Evolutionary conservation across 92 coral and sea anemone genomes (phyloP).

Genomic region (Palythoa grandiflora): DNA sequence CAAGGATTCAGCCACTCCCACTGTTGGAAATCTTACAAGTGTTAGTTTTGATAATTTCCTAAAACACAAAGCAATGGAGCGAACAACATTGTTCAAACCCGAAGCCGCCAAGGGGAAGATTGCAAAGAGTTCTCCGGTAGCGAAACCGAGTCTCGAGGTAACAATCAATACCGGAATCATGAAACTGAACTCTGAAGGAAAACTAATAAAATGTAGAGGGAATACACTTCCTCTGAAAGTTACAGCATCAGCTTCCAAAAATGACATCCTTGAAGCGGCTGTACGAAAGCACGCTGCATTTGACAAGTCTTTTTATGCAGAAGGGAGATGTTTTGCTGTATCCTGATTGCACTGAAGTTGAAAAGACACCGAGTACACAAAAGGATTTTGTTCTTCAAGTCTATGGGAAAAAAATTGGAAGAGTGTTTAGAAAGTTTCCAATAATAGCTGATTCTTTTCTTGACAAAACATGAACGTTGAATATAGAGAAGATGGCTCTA

Average conservation of each 20-base stretch:
- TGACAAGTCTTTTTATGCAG: constrained; percentile 24
- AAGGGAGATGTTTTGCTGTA: constrained; percentile 27
- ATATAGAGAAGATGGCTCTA: constrained; percentile 77
- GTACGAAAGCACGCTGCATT: constrained; percentile 36
- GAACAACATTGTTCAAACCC: constrained; percentile 20
- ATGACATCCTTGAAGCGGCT: constrained; percentile 32
- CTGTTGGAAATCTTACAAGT: background rate
- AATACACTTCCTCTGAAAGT: constrained; percentile 37
- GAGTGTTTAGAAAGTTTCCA: constrained; percentile 3
- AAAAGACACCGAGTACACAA: constrained; percentile 40
- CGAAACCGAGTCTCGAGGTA: background rate
- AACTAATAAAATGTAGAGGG: constrained; percentile 18
- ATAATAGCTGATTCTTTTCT: too few species aligned
- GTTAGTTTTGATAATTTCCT: constrained; percentile 6
- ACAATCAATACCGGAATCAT: constrained; percentile 4
- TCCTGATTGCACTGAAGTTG: constrained; percentile 41
- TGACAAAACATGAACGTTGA: too few species aligned
- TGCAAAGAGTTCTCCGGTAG: constrained; percentile 7
- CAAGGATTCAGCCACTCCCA: background rate
- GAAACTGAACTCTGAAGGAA: constrained; percentile 24
- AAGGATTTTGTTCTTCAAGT: constrained; percentile 28
- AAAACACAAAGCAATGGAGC: background rate
- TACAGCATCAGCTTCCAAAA: constrained; percentile 20
- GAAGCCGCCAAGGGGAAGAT: constrained; percentile 10
- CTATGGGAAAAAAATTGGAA: constrained; percentile 25